A percentile compares a stretch with the other conserved stretches of the same genome.
These are phyloP conservation scores for Turdus rufiventris DNA, from an alignment of 2,113 vertebrate species.

Conservation along the genomic window DNA sequence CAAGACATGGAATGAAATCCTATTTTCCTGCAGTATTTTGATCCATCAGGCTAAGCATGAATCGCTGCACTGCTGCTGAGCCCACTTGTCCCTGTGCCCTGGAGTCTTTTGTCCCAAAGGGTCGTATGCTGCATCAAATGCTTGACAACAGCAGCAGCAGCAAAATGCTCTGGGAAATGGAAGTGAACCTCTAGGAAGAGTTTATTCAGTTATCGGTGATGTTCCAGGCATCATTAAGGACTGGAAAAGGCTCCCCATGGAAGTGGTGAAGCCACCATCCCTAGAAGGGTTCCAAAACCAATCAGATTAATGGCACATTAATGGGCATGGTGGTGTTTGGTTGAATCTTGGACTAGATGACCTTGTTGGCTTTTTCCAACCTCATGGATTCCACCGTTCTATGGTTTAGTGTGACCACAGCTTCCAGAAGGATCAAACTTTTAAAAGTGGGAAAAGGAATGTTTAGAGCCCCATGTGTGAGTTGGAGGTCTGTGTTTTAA, in stretches of 20 bases:
- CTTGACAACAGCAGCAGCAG: not conserved
- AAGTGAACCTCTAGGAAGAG: not conserved
- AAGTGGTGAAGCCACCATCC: too few species aligned
- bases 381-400: not conserved
- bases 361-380: not conserved
- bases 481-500: not conserved
- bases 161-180: not conserved
- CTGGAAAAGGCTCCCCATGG: not conserved
- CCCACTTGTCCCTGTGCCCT: not conserved
- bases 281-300: not conserved
- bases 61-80: not conserved
- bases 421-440: not conserved
- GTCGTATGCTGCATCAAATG: rapidly evolving
- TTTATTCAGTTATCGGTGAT: not conserved
- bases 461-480: rapidly evolving
- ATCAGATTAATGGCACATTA: too few species aligned
- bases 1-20: not conserved
- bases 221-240: not conserved
- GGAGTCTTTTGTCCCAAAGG: not conserved
- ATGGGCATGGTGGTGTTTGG: rapidly evolving
- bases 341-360: not conserved
- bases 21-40: not conserved
- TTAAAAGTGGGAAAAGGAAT: not conserved
- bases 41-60: not conserved
- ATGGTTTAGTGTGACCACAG: not conserved